Conservation (phyloP, 2,888 invertebrate genomes). For the Blera fallax region DNA sequence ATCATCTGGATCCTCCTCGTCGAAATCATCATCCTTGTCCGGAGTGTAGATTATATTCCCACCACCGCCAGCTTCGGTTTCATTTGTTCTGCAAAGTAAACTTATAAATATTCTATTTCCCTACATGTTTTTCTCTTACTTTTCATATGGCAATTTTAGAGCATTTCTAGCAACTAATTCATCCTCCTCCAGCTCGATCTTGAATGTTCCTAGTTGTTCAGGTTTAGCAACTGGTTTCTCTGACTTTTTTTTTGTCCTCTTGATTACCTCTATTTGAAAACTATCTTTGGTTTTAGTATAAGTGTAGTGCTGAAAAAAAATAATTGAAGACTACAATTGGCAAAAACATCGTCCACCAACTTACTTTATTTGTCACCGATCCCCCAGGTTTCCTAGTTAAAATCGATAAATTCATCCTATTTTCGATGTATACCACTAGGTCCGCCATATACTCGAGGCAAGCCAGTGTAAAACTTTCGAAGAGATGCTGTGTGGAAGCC, state of each 20-base stretch:
- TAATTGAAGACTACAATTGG: neutral
- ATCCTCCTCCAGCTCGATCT: conserved; percentile 81
- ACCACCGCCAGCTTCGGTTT: conserved; percentile 83
- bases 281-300: conserved; percentile 76
- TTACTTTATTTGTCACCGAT: conserved; percentile 76
- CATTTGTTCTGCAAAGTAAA: conserved; percentile 79
- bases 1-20: conserved; percentile 94
- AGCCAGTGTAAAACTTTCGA: conserved; percentile 76
- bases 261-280: conserved; percentile 75
- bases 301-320: conserved; percentile 74
- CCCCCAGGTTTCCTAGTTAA: conserved; percentile 78
- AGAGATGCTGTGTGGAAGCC: conserved; percentile 77
- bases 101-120: neutral
- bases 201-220: conserved; percentile 78
- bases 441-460: conserved; percentile 80
- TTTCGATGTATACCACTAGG: conserved; percentile 77
- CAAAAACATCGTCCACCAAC: neutral
- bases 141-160: conserved; percentile 81
- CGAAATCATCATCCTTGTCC: conserved; percentile 91
- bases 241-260: conserved; percentile 17
- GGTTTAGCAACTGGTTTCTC: conserved; percentile 49
- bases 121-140: conserved; percentile 73
- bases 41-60: conserved; percentile 89
- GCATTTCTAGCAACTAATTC: conserved; percentile 81
- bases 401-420: conserved; percentile 75